Conservation (phyloP, 2,113 vertebrate species). For the Fukomys damarensis region DNA sequence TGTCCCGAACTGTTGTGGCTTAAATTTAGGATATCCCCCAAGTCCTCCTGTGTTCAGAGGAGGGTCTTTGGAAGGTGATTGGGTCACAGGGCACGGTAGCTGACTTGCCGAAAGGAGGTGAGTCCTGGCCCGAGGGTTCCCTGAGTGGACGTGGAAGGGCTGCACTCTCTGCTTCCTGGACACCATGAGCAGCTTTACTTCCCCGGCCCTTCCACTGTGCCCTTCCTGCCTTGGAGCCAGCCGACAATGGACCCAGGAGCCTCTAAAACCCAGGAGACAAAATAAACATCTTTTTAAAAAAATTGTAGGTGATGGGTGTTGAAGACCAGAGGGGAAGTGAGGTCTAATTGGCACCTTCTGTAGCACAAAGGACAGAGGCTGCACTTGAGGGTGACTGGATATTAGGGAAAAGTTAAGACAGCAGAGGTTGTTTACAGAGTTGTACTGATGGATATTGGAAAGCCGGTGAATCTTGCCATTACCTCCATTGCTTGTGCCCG, state of each 20-base stretch:
- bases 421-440: too few relatives aligned
- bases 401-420: too few relatives aligned
- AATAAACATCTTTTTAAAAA: not conserved
- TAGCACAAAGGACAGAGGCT: too few relatives aligned
- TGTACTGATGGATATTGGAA: too few relatives aligned
- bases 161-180: too few relatives aligned
- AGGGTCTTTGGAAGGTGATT: not conserved
- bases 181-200: too few relatives aligned
- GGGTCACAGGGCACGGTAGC: rapidly evolving
- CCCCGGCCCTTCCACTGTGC: not conserved
- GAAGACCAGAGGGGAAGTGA: too few relatives aligned
- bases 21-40: not conserved
- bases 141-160: not conserved
- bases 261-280: not conserved
- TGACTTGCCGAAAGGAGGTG: not conserved
- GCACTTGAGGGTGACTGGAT: too few relatives aligned
- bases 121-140: not conserved
- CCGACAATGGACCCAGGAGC: not conserved
- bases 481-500: too few relatives aligned
- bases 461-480: too few relatives aligned
- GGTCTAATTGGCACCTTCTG: too few relatives aligned
- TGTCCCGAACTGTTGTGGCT: not conserved
- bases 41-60: not conserved
- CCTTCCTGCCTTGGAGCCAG: not conserved
- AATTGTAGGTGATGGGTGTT: not conserved